Conservation (phyloP, 2,113 vertebrate genomes). For the Dryoscopus gambensis region DNA sequence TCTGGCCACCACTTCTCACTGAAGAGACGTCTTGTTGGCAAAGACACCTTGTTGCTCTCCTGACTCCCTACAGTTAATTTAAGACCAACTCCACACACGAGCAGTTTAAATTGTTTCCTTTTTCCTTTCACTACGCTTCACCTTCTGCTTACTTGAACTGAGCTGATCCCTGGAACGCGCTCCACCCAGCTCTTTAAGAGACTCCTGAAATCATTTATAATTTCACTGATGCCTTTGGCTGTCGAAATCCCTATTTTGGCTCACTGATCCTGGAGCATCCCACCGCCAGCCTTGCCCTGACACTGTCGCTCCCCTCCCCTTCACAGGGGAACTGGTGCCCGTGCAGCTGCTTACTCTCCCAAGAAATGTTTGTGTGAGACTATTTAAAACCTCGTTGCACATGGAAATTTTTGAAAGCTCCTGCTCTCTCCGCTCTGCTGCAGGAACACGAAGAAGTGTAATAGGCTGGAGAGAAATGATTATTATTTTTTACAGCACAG, state of each 20-base stretch:
- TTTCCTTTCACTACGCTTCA: background rate
- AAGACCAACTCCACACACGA: background rate
- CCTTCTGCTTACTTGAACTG: background rate
- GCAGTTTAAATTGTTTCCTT: background rate
- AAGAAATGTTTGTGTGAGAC: background rate
- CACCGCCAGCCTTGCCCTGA: background rate
- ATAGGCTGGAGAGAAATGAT: background rate
- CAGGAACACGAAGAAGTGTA: background rate
- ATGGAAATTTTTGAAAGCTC: background rate
- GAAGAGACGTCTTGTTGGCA: background rate
- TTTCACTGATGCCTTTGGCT: background rate
- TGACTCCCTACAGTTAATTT: background rate
- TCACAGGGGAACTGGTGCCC: accelerated
- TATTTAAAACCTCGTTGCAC: background rate
- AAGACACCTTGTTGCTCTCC: background rate
- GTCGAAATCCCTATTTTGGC: background rate
- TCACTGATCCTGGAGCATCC: background rate
- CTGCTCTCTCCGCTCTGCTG: background rate
- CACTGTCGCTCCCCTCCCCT: background rate
- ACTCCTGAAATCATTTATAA: background rate
- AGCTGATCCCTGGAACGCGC: background rate
- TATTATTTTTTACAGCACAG: background rate
- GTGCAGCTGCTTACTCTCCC: background rate
- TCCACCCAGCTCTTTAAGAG: background rate
- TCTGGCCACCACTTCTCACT: background rate